Conservation (phyloP, 2,888 invertebrate species). For the Zelleria hepariella region DNA sequence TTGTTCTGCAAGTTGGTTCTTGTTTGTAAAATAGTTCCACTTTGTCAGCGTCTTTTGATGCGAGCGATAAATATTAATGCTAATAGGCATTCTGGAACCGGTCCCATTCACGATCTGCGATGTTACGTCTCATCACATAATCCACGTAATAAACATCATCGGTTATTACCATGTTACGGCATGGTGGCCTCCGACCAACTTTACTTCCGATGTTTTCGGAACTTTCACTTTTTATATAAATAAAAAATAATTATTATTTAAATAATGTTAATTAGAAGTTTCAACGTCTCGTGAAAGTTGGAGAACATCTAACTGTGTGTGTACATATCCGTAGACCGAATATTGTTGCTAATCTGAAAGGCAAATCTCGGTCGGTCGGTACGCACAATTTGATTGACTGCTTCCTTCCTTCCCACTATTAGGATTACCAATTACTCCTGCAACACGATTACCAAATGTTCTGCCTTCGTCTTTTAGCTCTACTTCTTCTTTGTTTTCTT, state of each 20-base stretch:
- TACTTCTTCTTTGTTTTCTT: neutral
- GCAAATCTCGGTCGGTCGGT: too few relatives aligned
- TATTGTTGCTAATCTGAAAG: neutral
- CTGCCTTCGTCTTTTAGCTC: neutral
- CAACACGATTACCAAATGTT: neutral
- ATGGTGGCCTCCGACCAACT: conserved; percentile 17
- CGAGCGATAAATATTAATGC: neutral
- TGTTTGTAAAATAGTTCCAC: neutral
- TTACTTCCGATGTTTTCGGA: conserved; percentile 12
- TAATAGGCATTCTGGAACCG: conserved; percentile 23
- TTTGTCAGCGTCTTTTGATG: neutral
- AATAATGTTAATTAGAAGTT: conserved; percentile 13
- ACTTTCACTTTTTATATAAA: conserved; percentile 3
- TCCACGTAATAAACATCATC: conserved; percentile 26
- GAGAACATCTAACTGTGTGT: neutral
- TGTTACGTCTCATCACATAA: conserved; percentile 51
- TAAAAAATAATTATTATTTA: neutral
- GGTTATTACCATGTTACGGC: conserved; percentile 26
- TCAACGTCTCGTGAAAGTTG: conserved; percentile 8
- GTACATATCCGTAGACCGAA: neutral
- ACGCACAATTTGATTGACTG: too few relatives aligned
- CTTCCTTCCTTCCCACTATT: too few relatives aligned
- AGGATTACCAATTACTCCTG: too few relatives aligned
- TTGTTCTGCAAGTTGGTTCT: neutral
- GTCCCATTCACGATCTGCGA: conserved; percentile 23